Conservation (phyloP, 1,140 invertebrate genomes). For the Ladona fulva region DNA sequence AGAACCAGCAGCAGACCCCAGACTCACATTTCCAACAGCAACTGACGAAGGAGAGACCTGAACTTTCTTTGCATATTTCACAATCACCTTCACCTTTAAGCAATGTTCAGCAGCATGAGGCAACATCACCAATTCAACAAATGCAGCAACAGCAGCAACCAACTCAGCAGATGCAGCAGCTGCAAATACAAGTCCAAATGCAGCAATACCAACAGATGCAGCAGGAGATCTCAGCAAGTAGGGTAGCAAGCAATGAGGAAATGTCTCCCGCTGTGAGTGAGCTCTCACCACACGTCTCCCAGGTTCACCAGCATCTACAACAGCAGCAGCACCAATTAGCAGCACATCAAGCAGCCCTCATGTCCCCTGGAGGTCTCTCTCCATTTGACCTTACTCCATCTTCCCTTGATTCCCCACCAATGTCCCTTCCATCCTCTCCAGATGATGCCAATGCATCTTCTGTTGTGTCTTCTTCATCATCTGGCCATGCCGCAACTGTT, state of each 20-base stretch:
- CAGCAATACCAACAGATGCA: slow-evolving; percentile 29
- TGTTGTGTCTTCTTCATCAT: neutral
- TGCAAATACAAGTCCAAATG: slow-evolving; percentile 56
- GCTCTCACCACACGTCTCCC: neutral
- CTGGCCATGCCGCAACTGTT: neutral
- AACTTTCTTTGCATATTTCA: slow-evolving; percentile 37
- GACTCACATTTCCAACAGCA: slow-evolving; percentile 23
- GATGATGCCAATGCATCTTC: slow-evolving; percentile 15
- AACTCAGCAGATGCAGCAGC: slow-evolving; percentile 50
- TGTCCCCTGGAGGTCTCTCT: neutral
- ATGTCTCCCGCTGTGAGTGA: neutral
- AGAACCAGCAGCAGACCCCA: slow-evolving; percentile 13
- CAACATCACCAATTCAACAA: slow-evolving; percentile 23
- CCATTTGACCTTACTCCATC: slow-evolving; percentile 13
- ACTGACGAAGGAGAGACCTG: slow-evolving; percentile 38
- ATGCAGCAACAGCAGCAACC: slow-evolving; percentile 21
- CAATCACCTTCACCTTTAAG: slow-evolving; percentile 12
- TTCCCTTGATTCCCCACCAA: slow-evolving; percentile 67
- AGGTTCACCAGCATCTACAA: neutral
- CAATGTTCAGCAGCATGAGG: slow-evolving; percentile 17
- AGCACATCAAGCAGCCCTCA: neutral
- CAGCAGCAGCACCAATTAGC: slow-evolving; percentile 40
- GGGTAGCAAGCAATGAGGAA: neutral
- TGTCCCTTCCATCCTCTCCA: slow-evolving; percentile 50
- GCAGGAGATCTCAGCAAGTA: neutral